Evolutionary conservation across 1,140 invertebrate species (phyloP).

Genomic region (Ganaspis sp.): DNA sequence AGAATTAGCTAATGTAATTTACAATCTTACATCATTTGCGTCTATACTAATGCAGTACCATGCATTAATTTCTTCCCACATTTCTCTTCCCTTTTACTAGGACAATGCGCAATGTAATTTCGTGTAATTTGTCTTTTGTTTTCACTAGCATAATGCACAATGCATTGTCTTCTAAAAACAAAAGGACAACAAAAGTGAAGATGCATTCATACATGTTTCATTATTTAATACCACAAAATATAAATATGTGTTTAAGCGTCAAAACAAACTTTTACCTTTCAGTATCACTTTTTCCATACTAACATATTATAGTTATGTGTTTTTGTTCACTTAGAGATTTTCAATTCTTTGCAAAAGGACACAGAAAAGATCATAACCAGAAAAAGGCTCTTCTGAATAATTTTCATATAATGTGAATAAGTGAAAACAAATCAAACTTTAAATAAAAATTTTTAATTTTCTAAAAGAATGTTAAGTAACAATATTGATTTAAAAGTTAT

Average conservation of each 20-base stretch:
- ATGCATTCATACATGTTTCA: slow-evolving; percentile 3
- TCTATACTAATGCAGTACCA: slow-evolving; percentile 23
- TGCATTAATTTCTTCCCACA: slow-evolving; percentile 28
- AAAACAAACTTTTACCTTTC: background rate
- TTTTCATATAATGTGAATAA: no score
- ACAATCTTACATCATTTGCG: slow-evolving; percentile 16
- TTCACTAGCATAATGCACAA: slow-evolving; percentile 27
- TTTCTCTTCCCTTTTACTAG: slow-evolving; percentile 23
- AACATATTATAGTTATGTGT: no score
- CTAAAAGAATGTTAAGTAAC: no score
- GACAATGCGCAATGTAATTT: slow-evolving; percentile 22
- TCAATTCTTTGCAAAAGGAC: no score
- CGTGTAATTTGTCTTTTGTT: slow-evolving; percentile 31
- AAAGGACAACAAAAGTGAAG: slow-evolving; percentile 17
- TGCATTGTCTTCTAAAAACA: slow-evolving; percentile 19
- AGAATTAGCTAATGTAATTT: background rate
- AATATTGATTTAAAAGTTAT: no score
- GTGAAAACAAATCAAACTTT: no score
- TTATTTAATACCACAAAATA: slow-evolving; percentile 1
- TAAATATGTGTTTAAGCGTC: background rate
- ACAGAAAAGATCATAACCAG: no score
- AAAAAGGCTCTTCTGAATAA: no score
- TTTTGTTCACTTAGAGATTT: no score
- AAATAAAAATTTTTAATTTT: no score
- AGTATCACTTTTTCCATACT: no score